Conservation (phyloP, 2,113 vertebrate genomes). For the Podocnemis expansa region DNA sequence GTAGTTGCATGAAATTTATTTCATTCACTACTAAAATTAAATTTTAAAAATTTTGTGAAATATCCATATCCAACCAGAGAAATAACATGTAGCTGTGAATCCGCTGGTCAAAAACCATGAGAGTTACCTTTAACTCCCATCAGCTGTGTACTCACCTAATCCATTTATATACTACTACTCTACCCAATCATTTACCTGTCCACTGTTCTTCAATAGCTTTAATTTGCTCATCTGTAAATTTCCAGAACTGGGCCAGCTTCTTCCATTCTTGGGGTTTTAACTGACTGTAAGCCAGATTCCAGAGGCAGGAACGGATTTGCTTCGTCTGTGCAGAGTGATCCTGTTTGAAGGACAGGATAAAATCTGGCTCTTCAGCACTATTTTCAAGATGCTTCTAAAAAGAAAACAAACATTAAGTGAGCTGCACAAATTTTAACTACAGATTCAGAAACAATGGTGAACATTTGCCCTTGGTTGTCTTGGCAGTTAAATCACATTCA, state of each 20-base stretch:
- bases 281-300: constrained; percentile 85
- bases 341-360: constrained; percentile 86
- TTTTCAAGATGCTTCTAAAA: constrained; percentile 76
- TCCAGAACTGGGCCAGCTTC: constrained; percentile 83
- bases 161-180: neutral
- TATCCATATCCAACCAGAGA: neutral
- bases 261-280: constrained; percentile 87
- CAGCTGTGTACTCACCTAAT: neutral
- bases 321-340: constrained; percentile 87
- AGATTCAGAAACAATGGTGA: accelerated
- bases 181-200: constrained; percentile 80
- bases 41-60: neutral
- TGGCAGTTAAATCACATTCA: neutral
- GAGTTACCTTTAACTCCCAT: neutral
- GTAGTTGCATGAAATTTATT: neutral
- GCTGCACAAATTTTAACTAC: neutral
- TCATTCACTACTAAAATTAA: neutral
- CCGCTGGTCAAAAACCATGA: neutral
- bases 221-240: constrained; percentile 85
- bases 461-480: neutral
- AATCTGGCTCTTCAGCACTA: constrained; percentile 64
- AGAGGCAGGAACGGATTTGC: constrained; percentile 80
- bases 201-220: constrained; percentile 88
- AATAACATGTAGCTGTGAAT: neutral
- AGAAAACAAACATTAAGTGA: constrained; percentile 55